A percentile compares a stretch with the other conserved stretches of the same genome.
Evolutionary conservation across 2,888 invertebrate genomes (phyloP).

Genomic region (Hypomecis atomaria): DNA sequence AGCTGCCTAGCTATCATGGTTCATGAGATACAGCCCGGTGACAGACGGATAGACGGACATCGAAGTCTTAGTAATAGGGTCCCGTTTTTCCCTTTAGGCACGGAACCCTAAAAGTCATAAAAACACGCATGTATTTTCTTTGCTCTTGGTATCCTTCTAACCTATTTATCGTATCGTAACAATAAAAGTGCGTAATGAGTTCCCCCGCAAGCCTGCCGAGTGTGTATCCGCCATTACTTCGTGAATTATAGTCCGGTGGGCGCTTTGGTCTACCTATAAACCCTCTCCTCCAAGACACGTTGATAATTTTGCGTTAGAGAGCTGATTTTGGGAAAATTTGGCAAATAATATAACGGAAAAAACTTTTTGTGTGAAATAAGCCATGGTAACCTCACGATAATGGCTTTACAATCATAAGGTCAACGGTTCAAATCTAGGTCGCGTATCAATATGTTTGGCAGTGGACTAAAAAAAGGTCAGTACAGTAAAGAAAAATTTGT

Average conservation of each 20-base stretch:
- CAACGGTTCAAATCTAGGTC: too few species aligned
- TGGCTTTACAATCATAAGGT: too few species aligned
- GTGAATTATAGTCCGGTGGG: slow-evolving; percentile 20
- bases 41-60: too few species aligned
- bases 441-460: too few species aligned
- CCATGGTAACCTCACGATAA: too few species aligned
- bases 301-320: slow-evolving; percentile 2
- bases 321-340: slow-evolving; percentile 1
- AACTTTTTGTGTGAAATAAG: background rate
- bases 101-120: too few species aligned
- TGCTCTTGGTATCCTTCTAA: background rate
- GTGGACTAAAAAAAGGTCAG: too few species aligned
- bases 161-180: slow-evolving; percentile 16
- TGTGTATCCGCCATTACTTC: slow-evolving; percentile 23
- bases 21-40: too few species aligned
- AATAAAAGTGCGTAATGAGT: slow-evolving; percentile 31
- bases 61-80: too few species aligned
- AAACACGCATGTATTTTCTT: background rate
- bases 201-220: slow-evolving; percentile 25
- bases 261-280: slow-evolving; percentile 11
- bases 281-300: background rate
- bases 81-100: too few species aligned
- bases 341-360: background rate
- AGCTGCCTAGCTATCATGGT: too few species aligned
- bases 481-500: too few species aligned